These are phyloP conservation scores for Notocelia uddmanniana DNA, from an alignment of 2,888 invertebrate genomes.

Conservation along the genomic window DNA sequence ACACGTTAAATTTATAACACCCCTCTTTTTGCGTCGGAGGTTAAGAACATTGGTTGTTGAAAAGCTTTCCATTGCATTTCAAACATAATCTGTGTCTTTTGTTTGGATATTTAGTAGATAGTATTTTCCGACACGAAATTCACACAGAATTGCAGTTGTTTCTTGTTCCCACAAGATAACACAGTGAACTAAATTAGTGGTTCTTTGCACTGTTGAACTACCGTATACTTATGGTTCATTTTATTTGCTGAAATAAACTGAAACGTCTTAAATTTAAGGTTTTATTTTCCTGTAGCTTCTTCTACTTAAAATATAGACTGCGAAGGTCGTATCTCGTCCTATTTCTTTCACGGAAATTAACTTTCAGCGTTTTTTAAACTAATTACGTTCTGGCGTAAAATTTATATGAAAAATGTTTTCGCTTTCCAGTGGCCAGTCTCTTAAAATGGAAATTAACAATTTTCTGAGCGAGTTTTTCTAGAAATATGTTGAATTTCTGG, in stretches of 20 bases:
- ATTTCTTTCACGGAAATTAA: conserved; percentile 14
- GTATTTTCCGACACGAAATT: not conserved
- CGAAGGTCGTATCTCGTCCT: conserved; percentile 1
- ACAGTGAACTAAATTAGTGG: conserved; percentile 5
- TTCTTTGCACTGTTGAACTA: not conserved
- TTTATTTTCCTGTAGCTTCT: not conserved
- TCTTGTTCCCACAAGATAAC: not conserved
- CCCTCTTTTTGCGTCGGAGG: no score
- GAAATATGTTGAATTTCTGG: not conserved
- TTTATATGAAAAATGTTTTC: conserved; percentile 6
- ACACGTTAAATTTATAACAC: no score
- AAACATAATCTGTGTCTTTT: not conserved
- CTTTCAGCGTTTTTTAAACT: conserved; percentile 22
- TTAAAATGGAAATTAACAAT: conserved; percentile 18
- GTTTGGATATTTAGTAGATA: not conserved
- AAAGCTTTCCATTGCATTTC: not conserved
- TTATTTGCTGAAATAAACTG: not conserved
- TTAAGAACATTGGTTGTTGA: not conserved
- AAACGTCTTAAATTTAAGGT: not conserved
- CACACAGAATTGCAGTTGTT: not conserved
- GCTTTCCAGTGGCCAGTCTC: conserved; percentile 4
- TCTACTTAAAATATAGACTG: not conserved
- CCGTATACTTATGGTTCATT: not conserved
- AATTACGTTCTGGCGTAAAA: conserved; percentile 19
- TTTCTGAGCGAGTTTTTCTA: not conserved